phyloP scores from a whole-genome alignment of 2,113 vertebrate species.

The Burhinus oedicnemus region DNA sequence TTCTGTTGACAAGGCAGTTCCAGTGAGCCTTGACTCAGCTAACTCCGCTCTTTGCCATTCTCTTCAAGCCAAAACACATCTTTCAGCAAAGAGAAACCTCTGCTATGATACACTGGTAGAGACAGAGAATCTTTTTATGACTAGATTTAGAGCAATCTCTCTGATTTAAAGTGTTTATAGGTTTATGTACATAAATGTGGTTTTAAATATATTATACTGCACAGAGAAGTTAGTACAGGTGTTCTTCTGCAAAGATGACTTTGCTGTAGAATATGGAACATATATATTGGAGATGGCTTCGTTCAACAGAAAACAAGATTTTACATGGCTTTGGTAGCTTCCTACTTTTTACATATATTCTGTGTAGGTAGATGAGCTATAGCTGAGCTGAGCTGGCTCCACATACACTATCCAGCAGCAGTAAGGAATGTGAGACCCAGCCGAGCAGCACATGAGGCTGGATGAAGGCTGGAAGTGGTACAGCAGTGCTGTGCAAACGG shows the following conservation, averaged over 20 bases:
- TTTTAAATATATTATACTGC: not conserved
- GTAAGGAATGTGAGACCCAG: not conserved
- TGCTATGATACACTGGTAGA: not conserved
- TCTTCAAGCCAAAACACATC: not conserved
- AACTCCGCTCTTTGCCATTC: not conserved
- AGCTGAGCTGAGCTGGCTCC: not conserved
- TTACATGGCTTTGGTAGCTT: not conserved
- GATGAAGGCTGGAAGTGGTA: not conserved
- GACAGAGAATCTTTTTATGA: not conserved
- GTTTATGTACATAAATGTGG: not conserved
- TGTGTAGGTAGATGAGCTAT: not conserved
- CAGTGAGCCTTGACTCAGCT: not conserved
- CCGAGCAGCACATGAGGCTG: not conserved
- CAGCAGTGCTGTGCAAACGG: not conserved
- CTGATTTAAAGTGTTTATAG: not conserved
- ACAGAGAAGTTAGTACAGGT: not conserved
- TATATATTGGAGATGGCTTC: not conserved
- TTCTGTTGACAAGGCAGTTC: not conserved
- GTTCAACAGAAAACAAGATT: not conserved
- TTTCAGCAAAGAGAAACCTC: not conserved
- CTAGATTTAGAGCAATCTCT: not conserved
- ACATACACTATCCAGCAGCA: not conserved
- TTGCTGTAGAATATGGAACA: not conserved
- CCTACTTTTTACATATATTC: not conserved
- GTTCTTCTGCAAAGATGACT: not conserved